A percentile compares a stretch with the other conserved stretches of the same genome.
These are phyloP conservation scores for Labroides dimidiatus DNA, from an alignment of 2,797 vertebrate species.

Conservation along the genomic window DNA sequence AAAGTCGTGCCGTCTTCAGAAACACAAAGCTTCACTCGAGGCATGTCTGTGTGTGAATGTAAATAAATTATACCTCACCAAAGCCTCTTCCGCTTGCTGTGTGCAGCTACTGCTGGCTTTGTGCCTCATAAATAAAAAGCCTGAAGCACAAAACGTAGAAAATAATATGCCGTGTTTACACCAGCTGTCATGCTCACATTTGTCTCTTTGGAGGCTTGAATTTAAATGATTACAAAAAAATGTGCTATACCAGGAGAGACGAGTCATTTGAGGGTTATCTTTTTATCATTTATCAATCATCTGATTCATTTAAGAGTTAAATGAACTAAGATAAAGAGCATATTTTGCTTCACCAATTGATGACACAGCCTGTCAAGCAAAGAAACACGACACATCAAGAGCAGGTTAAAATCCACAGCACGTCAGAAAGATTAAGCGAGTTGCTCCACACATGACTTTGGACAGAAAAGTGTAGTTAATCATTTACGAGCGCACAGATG, in stretches of 20 bases:
- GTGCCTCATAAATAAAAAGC: slow-evolving; percentile 61
- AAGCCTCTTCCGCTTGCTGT: slow-evolving; percentile 14
- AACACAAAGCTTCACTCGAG: slow-evolving; percentile 57
- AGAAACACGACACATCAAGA: slow-evolving; percentile 22
- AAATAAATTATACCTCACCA: slow-evolving; percentile 48
- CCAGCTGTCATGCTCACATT: slow-evolving; percentile 25
- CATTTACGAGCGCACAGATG: slow-evolving; percentile 20
- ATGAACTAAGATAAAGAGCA: slow-evolving; percentile 8
- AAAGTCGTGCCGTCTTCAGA: slow-evolving; percentile 33
- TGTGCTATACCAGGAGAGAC: neutral
- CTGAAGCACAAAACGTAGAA: slow-evolving; percentile 17
- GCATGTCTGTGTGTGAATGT: slow-evolving; percentile 35
- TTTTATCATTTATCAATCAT: neutral
- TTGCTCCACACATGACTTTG: neutral
- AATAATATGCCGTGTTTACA: slow-evolving; percentile 28
- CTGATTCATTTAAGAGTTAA: slow-evolving; percentile 8
- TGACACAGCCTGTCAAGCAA: slow-evolving; percentile 6
- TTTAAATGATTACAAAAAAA: slow-evolving; percentile 4
- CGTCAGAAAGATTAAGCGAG: slow-evolving; percentile 14
- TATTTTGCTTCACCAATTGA: slow-evolving; percentile 19
- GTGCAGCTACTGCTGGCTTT: slow-evolving; percentile 47
- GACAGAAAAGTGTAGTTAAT: slow-evolving; percentile 16
- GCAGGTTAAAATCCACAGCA: slow-evolving; percentile 21
- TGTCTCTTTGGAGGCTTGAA: slow-evolving; percentile 49
- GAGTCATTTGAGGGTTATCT: neutral